Conservation (phyloP, 2,888 invertebrate species). For the Agrenia bidenticulata region DNA sequence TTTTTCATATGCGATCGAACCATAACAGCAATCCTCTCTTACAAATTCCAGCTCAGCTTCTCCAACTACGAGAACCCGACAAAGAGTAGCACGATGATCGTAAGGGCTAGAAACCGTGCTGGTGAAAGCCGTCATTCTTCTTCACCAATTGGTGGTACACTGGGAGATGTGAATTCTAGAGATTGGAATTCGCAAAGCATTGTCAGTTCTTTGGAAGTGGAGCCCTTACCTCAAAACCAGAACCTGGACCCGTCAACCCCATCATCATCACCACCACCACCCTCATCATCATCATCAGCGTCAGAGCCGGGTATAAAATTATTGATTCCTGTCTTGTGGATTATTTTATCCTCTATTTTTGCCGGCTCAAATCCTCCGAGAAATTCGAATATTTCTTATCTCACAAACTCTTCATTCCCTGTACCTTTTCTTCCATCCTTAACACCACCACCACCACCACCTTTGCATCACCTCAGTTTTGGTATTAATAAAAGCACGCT, state of each 20-base stretch:
- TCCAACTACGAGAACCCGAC: neutral
- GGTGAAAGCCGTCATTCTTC: conserved; percentile 6
- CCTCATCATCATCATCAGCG: neutral
- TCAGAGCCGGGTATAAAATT: conserved; percentile 20
- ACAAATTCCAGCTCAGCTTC: conserved; percentile 24
- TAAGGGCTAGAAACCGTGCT: neutral
- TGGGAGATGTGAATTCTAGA: neutral
- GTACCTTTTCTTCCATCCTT: neutral
- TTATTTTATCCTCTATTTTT: conserved; percentile 29
- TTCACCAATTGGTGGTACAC: neutral
- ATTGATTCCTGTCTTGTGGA: conserved; percentile 30
- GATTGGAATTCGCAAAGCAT: neutral
- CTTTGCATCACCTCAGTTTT: neutral
- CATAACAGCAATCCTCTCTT: no score
- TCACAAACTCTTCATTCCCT: conserved; percentile 11
- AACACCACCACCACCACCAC: conserved; percentile 1
- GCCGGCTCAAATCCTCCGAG: neutral
- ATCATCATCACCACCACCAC: conserved; percentile 18
- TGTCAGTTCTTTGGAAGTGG: conserved; percentile 9
- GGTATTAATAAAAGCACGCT: neutral
- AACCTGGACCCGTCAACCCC: conserved; percentile 8
- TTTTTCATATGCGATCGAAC: no score
- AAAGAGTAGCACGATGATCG: no score
- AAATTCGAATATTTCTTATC: neutral
- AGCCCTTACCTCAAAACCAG: neutral